Evolutionary conservation across 2,888 invertebrate genomes (phyloP), one percentile per base, ranked within the genome.

Genomic region (Dorcus hopei): DNA sequence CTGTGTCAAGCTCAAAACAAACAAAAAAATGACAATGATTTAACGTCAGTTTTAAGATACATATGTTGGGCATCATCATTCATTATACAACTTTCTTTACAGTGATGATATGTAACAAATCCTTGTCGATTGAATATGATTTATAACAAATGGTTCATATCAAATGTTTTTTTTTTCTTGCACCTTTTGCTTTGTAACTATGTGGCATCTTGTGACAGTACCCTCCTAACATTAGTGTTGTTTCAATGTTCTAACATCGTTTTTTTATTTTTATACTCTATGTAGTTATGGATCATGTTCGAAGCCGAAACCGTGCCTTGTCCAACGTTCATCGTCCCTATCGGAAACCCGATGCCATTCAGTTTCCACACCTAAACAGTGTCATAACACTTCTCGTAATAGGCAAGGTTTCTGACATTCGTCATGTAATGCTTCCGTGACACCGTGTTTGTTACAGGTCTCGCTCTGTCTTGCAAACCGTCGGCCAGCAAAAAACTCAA

Each of bases 251-350:
- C 51, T 23, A 40, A 51, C 39, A 40, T 38, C 26, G 26, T 33
- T 8, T 33, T 33, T 7, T 33, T 33, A 6, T 6, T 33, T 33
- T 33, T 33, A 33, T 72, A 71, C 70, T 74, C 79, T 78, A 79
- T 80, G 73, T 81, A 84, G 84, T 80, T 83, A 83, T 80, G 82
- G 83, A 76, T 81, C 82, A 72, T 82, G 82, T 72, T 81, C 81
- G 72, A 85, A 85, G 79, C 85, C 84, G 69, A 85, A 85, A 79
- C 82, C 85, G 74, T 85, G 85, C 80, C 81, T 85, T 77, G 85
- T 85, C 67, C 83, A 84, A 76, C 81, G 82, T 72, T 77, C 77
- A 60, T 72, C 77, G 63, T 80, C 80, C 71, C 78, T 79, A 73
- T 75, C 77, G 75, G 81, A 81, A 72, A 77, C 79, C 68, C 80